A percentile compares a stretch with the other conserved stretches of the same genome.
Evolutionary conservation across 2,888 invertebrate species (phyloP).

Genomic region (Trissonchulus latispiculum): DNA sequence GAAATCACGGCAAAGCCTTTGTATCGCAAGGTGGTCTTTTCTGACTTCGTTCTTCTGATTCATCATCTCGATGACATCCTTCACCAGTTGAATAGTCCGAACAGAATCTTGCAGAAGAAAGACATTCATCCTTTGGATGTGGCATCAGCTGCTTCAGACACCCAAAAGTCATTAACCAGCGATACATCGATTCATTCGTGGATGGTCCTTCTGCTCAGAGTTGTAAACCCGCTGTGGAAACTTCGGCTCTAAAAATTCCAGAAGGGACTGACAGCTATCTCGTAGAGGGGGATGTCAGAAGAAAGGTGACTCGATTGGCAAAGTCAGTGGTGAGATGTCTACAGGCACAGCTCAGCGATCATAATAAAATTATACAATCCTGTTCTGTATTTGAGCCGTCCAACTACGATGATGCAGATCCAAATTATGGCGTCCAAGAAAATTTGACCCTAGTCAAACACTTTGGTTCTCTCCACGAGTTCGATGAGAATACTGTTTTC

Average conservation of each 20-base stretch:
- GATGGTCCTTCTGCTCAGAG: background rate
- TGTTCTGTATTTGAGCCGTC: background rate
- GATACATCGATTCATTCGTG: background rate
- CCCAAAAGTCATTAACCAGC: background rate
- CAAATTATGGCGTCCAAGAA: background rate
- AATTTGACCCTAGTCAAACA: background rate
- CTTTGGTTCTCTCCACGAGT: background rate
- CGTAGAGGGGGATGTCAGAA: too few relatives aligned
- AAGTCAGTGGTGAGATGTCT: too few relatives aligned
- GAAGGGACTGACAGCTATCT: too few relatives aligned
- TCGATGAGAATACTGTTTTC: background rate
- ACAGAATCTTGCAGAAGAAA: background rate
- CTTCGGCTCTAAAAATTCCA: too few relatives aligned
- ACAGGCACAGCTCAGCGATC: background rate
- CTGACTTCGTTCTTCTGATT: background rate
- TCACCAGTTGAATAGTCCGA: background rate
- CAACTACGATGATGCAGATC: background rate
- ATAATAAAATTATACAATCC: too few relatives aligned
- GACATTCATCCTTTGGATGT: conserved; percentile 3
- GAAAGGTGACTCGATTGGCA: too few relatives aligned
- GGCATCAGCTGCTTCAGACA: background rate
- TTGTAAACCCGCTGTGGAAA: background rate
- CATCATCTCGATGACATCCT: conserved; percentile 3
- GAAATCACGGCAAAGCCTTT: conserved; percentile 6
- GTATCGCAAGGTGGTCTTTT: background rate